Evolutionary conservation across 2,888 invertebrate genomes (phyloP).

Genomic region (Ceriagrion tenellum): DNA sequence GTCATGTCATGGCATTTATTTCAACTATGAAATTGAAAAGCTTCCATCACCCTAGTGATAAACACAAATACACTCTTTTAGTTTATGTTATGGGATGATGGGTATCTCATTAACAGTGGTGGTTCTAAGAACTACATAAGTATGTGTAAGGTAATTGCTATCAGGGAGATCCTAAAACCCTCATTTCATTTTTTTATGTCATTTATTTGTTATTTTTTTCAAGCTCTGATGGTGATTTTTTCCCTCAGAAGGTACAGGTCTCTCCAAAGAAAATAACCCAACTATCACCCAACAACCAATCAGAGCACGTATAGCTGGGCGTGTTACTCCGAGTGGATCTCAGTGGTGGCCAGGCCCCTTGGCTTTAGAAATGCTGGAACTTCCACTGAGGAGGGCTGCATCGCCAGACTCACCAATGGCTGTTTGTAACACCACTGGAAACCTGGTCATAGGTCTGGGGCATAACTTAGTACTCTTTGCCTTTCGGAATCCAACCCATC

Average conservation of each 20-base stretch:
- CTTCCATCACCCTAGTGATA: too few species aligned
- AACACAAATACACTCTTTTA: too few species aligned
- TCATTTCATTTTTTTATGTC: too few species aligned
- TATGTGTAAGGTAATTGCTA: too few species aligned
- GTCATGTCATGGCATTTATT: too few species aligned
- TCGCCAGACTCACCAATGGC: constrained; percentile 55
- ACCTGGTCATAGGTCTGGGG: constrained; percentile 45
- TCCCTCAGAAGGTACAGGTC: not conserved
- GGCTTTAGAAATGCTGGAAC: constrained; percentile 86
- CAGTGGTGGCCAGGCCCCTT: constrained; percentile 81
- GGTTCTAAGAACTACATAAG: too few species aligned
- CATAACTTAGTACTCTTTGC: constrained; percentile 46
- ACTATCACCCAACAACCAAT: constrained; percentile 75
- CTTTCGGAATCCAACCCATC: constrained; percentile 48
- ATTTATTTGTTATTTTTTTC: not conserved
- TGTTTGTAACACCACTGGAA: constrained; percentile 53
- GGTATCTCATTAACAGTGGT: too few species aligned
- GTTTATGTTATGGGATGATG: too few species aligned
- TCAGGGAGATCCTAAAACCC: too few species aligned
- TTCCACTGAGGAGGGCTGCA: constrained; percentile 82
- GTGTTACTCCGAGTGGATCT: constrained; percentile 86
- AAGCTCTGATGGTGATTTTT: not conserved
- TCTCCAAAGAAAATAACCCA: constrained; percentile 25
- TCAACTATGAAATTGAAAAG: too few species aligned
- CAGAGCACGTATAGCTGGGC: constrained; percentile 86